Percentiles rank a stretch among this genome's conserved stretches.
These are phyloP conservation scores for Macrochelys suwanniensis DNA, from an alignment of 2,797 vertebrate genomes.

Conservation along the genomic window DNA sequence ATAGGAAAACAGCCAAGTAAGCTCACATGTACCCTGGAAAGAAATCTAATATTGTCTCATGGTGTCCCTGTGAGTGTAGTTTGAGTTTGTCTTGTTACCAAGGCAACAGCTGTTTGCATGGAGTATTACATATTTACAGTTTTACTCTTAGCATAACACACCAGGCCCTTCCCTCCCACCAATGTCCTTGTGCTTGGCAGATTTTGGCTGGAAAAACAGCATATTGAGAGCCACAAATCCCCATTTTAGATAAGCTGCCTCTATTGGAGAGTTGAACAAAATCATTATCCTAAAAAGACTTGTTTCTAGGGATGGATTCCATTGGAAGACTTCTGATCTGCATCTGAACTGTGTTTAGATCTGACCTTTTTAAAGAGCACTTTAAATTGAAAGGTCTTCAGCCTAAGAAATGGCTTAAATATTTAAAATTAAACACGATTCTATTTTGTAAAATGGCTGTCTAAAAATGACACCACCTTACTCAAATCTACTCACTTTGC, in stretches of 20 bases:
- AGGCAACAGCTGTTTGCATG: slow-evolving; percentile 21
- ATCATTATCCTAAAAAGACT: neutral
- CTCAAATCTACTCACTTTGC: neutral
- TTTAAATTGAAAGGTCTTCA: neutral
- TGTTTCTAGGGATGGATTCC: neutral
- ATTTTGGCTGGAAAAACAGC: neutral
- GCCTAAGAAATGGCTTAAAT: neutral
- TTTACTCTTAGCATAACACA: neutral
- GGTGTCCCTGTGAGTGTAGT: neutral
- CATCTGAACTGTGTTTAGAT: neutral
- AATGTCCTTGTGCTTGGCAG: neutral
- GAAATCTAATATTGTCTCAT: neutral
- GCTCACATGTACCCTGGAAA: slow-evolving; percentile 29
- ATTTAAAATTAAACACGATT: neutral
- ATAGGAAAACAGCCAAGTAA: slow-evolving; percentile 20
- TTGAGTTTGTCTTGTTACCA: slow-evolving; percentile 44
- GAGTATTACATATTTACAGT: slow-evolving; percentile 4
- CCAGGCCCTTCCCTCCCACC: neutral
- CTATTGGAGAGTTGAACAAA: neutral
- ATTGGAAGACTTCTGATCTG: neutral
- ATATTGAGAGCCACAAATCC: neutral
- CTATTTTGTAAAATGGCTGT: neutral
- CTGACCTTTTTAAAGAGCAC: neutral
- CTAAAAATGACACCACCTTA: neutral
- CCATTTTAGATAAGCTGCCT: neutral